Percentiles rank a stretch among this genome's conserved stretches.
phyloP scores from a whole-genome alignment of 2,797 vertebrate species.

The Carapus acus region DNA sequence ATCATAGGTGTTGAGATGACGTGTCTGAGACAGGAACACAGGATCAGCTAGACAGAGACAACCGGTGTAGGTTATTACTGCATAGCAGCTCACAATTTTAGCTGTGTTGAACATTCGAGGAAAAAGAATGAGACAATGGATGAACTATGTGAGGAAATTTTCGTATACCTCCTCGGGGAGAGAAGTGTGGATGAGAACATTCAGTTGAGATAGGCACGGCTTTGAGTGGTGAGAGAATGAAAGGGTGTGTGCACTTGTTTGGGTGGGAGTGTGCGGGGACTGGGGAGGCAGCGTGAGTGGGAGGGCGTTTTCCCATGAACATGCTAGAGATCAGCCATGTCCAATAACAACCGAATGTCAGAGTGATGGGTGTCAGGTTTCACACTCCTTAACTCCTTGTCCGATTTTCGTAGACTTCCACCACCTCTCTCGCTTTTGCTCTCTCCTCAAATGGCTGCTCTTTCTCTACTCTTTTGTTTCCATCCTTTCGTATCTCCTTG shows the following conservation, averaged over 20 bases:
- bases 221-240: conserved; percentile 38
- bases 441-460: conserved; percentile 26
- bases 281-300: conserved; percentile 20
- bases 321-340: conserved; percentile 36
- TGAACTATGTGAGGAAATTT: not conserved
- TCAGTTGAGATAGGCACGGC: conserved; percentile 23
- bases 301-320: conserved; percentile 54
- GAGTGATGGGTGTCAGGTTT: too few relatives aligned
- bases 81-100: too few relatives aligned
- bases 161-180: not conserved
- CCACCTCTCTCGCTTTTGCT: not conserved
- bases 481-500: conserved; percentile 12
- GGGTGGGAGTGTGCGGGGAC: conserved; percentile 14
- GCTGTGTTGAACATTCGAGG: too few relatives aligned
- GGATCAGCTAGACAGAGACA: too few relatives aligned
- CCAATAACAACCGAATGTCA: conserved; percentile 39
- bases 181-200: not conserved
- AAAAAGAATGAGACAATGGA: too few relatives aligned
- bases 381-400: conserved; percentile 38
- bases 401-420: conserved; percentile 25
- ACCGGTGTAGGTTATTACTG: too few relatives aligned
- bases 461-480: conserved; percentile 46
- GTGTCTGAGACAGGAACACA: not conserved
- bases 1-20: conserved; percentile 13
- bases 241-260: conserved; percentile 51